phyloP scores from a whole-genome alignment of 2,113 vertebrate genomes.

The Polypterus bichir region DNA sequence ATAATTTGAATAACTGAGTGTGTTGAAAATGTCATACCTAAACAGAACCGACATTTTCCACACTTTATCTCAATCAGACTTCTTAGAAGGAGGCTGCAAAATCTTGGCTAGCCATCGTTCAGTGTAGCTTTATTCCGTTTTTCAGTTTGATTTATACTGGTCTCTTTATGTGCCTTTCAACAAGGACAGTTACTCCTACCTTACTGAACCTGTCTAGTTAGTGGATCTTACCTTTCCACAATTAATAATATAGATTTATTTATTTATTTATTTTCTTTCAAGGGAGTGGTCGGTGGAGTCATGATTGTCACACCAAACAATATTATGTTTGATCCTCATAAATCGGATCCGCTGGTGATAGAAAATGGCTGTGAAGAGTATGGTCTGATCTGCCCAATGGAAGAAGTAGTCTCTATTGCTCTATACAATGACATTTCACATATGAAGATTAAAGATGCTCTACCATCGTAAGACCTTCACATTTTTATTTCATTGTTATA shows the following conservation, averaged over 20 bases:
- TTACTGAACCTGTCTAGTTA: too few relatives aligned
- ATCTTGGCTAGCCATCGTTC: too few relatives aligned
- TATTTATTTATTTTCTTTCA: conserved; percentile 10
- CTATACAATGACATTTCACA: conserved; percentile 92
- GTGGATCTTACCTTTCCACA: too few relatives aligned
- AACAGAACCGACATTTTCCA: too few relatives aligned
- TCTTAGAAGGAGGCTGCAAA: too few relatives aligned
- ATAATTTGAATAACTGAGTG: too few relatives aligned
- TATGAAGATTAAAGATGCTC: conserved; percentile 92
- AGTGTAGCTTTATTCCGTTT: too few relatives aligned
- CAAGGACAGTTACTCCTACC: too few relatives aligned
- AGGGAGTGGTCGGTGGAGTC: conserved; percentile 94
- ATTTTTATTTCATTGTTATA: conserved; percentile 12
- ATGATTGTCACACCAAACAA: conserved; percentile 97
- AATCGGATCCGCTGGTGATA: conserved; percentile 92
- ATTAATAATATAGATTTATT: not conserved
- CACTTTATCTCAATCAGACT: too few relatives aligned
- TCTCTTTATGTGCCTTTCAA: too few relatives aligned
- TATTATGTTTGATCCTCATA: conserved; percentile 98
- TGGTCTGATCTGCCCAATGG: conserved; percentile 92
- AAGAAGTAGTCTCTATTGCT: conserved; percentile 86
- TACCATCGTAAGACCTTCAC: conserved; percentile 81
- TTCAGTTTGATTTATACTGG: too few relatives aligned
- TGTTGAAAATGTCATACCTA: too few relatives aligned
- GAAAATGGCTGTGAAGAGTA: conserved; percentile 97